Evolutionary conservation across 2,797 vertebrate species (phyloP).

Genomic region (Crenichthys baileyi): DNA sequence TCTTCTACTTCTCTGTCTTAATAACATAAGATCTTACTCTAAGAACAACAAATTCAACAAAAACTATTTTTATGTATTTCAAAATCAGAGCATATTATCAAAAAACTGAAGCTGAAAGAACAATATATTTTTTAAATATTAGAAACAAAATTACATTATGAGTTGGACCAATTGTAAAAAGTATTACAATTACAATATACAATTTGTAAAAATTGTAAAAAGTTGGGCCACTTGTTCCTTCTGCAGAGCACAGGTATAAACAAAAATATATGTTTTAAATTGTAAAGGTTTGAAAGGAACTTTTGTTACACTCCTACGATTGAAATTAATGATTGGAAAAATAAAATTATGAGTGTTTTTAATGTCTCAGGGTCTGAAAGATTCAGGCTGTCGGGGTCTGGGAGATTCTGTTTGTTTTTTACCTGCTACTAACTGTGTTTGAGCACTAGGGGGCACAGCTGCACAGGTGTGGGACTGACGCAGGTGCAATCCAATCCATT

Average conservation of each 20-base stretch:
- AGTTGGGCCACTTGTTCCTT: too few species aligned
- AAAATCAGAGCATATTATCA: background rate
- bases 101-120: background rate
- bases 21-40: background rate
- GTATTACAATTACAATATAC: too few species aligned
- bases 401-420: too few species aligned
- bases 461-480: too few species aligned
- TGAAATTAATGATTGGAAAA: background rate
- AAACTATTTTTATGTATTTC: background rate
- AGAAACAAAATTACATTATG: background rate
- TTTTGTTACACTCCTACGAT: slow-evolving; percentile 33
- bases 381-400: background rate
- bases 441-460: too few species aligned
- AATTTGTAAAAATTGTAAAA: too few species aligned
- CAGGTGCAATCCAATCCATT: too few species aligned
- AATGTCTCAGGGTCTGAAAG: background rate
- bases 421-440: too few species aligned
- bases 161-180: background rate
- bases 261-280: background rate
- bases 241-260: slow-evolving; percentile 20
- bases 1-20: background rate
- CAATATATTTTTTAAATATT: background rate
- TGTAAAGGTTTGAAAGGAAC: slow-evolving; percentile 66
- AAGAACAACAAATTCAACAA: background rate
- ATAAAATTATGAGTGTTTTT: background rate